phyloP scores from a whole-genome alignment of 2,797 vertebrate genomes.

The Clarias fuscus region DNA sequence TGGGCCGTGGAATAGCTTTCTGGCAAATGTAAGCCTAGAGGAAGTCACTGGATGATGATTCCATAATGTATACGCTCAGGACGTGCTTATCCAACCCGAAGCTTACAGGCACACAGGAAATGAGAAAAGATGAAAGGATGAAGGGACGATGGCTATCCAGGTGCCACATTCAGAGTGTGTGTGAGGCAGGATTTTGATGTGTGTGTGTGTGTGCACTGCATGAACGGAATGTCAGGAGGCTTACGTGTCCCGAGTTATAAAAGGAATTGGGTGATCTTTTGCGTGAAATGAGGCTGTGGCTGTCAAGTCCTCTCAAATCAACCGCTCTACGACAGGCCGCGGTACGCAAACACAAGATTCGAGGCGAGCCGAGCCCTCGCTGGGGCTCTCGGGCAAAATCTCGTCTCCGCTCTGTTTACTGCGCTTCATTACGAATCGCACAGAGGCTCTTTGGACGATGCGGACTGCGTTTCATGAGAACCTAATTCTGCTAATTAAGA shows the following conservation, averaged over 20 bases:
- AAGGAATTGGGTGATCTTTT: constrained; percentile 41
- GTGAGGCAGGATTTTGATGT: constrained; percentile 35
- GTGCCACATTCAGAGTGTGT: constrained; percentile 28
- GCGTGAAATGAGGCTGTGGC: constrained; percentile 24
- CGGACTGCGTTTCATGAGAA: constrained; percentile 7
- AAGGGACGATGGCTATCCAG: constrained; percentile 43
- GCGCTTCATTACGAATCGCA: neutral
- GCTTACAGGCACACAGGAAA: constrained; percentile 60
- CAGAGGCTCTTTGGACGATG: neutral
- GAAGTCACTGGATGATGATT: constrained; percentile 69
- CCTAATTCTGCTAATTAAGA: constrained; percentile 25
- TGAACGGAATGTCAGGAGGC: constrained; percentile 21
- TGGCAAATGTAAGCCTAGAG: constrained; percentile 70
- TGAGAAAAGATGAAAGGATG: constrained; percentile 58
- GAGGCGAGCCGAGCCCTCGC: neutral
- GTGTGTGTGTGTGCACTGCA: constrained; percentile 15
- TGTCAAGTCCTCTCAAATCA: constrained; percentile 37
- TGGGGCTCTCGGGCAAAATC: neutral
- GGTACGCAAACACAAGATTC: neutral
- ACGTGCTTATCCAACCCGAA: constrained; percentile 60
- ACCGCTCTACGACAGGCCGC: neutral
- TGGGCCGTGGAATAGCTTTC: constrained; percentile 39
- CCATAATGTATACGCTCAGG: constrained; percentile 55
- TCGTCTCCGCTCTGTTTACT: neutral
- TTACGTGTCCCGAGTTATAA: constrained; percentile 26